These are phyloP conservation scores for Bombus soroeensis DNA, from an alignment of 1,140 invertebrate species.

Conservation along the genomic window DNA sequence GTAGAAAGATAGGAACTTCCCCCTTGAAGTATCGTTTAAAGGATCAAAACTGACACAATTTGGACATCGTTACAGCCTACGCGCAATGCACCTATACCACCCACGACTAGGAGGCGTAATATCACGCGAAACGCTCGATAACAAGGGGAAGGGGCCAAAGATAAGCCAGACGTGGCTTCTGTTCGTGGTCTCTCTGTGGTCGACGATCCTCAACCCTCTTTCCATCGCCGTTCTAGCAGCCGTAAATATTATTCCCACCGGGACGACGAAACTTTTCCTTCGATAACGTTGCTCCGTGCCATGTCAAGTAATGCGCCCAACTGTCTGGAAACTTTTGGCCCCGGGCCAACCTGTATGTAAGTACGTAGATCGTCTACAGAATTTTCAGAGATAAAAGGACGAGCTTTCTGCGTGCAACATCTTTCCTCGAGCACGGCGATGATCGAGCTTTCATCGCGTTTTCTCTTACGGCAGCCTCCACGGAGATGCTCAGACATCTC, in stretches of 20 bases:
- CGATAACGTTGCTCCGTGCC: constrained; percentile 53
- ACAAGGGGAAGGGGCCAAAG: constrained; percentile 10
- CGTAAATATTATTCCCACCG: constrained; percentile 67
- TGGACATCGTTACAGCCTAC: background rate
- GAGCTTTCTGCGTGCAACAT: constrained; percentile 41
- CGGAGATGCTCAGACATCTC: background rate
- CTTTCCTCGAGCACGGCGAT: constrained; percentile 9
- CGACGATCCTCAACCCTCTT: constrained; percentile 29
- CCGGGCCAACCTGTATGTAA: constrained; percentile 43
- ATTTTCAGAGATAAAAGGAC: background rate
- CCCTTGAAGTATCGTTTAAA: background rate
- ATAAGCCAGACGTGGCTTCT: constrained; percentile 42
- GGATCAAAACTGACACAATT: background rate
- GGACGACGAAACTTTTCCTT: constrained; percentile 37
- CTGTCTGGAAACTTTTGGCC: constrained; percentile 73
- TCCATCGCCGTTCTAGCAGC: constrained; percentile 41
- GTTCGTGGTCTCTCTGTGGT: constrained; percentile 48
- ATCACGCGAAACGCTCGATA: constrained; percentile 8
- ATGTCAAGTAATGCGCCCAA: constrained; percentile 70
- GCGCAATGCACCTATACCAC: background rate
- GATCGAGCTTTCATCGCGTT: constrained; percentile 43
- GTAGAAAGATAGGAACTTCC: background rate
- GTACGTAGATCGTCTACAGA: constrained; percentile 1
- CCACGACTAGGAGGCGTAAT: background rate
- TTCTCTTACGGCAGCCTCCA: background rate